Evolutionary conservation across 2,888 invertebrate genomes (phyloP), one percentile per base, ranked within the genome.

Genomic region (Coleophora deauratella): DNA sequence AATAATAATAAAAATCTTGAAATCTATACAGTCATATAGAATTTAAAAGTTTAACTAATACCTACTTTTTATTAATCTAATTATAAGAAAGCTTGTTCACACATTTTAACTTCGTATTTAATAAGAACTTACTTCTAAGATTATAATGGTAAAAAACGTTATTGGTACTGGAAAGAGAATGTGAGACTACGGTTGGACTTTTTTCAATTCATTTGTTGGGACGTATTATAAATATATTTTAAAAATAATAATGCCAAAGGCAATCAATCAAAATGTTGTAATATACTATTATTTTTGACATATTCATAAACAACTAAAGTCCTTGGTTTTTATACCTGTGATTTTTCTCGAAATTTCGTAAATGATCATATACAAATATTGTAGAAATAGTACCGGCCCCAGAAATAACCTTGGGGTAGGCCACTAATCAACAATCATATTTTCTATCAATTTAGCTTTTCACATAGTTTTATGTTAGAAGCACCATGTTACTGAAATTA

Each of bases 101-200:
- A 81, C 80, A 73, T 84, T 84, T 84, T 82, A 82, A 78, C 82
- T 82, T 84, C 78, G 72, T 84, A 84, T 73, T 72, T 77, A 78
- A 71, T 73, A 78, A 77, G 70, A 77, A 81, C 31, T 31, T 46
- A 65, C 61, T 60, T 50, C 44, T 81, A 80, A 80, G 73, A 69
- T 64, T 76, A 67, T 55, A 49, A 60, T 61, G 59, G 6, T 21
- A 62, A 62, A 57, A 61, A 66, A 67, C 71, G 63, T 55, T 59
- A 59, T 62, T 54, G 66, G 67, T 68, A 64, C 51, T 58, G 69
- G 67, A 61, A 62, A 53, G 72, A 62, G 66, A 59, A 53, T 72
- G 74, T 75, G 70, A 75, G 75, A 74, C 37, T 62, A 67, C 44
- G 62, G 51, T 57, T 59, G 62, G 56, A 54, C 52, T 63, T 59